Base-by-base conservation (phyloP, 2,113 vertebrate species). In the Pleuronectes platessa region DNA sequence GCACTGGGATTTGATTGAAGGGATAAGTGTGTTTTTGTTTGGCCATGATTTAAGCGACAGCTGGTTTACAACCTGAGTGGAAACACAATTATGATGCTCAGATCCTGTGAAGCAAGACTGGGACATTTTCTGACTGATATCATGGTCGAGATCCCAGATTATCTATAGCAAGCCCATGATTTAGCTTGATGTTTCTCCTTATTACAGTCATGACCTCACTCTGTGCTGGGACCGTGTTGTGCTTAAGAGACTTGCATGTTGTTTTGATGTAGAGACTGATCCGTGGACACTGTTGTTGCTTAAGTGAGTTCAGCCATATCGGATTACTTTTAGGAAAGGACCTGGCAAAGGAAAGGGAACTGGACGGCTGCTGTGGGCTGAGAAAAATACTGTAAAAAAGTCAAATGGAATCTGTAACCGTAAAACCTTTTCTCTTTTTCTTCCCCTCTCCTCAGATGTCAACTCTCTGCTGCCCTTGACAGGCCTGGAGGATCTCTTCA, bases 401-500 rank as follows among this genome's bases (percentile, higher is more conserved):
- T 17, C 11, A 60, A 60, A 20, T 35, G 26, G 21, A 35, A 60
- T 9, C 11, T 31, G 31, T 31, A 31, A 31, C 31, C 5, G 31
- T 31, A 5, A 31, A 5, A 31, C 27, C 27, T 35, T 35, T 27
- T 31, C 11, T 51, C 18, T n/a, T 14, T 42, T 45, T 35, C 35
- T 35, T 4, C 26, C n/a, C 20, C 78, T 89, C 45, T 85, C 75
- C 27, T 71, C 65, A 95, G 94, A 94, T 88, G 56, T 93, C 47
- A 92, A 92, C 67, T 79, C 89, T 23, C 60, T 92, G 42, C 78
- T 90, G 78, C 89, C 73, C 23, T 64, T 81, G 63, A 86, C 68
- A 3, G 93, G 95, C 35, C 84, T 91, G 23, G 91, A 92, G 21
- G 92, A 94, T 74, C 88, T 93, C 71, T 88, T 95, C 64, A 95